Base-by-base conservation (phyloP, 2,797 vertebrate genomes). In the Neosalanx taihuensis region DNA sequence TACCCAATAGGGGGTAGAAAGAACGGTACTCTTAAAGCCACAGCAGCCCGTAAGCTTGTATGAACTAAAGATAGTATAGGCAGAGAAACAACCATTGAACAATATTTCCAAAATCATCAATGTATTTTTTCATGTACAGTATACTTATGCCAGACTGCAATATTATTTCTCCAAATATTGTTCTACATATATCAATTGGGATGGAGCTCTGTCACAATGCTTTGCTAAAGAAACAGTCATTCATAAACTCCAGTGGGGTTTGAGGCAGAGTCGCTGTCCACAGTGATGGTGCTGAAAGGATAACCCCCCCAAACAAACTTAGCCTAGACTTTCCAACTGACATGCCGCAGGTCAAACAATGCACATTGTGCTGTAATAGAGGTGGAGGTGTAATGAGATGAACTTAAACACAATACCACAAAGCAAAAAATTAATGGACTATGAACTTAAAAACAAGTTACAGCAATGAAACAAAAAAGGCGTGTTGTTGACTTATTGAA, bases 261-360 rank as follows among this genome's bases (percentile, higher is more conserved):
- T 9, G 3, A 12, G 30, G 9, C 3, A 3, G 23, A 63, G 74
- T 77, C 64, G 77, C 79, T 89, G 78, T 84, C 69, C 84, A 67
- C 0, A 1, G 0, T 0, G 33, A 2, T 58, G 74, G 86, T 88
- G 73, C 87, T 89, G 85, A 86, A 85, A 80, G 9, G 2, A 29
- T 69, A 18, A 56, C 17, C 20, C 66, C 58, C 12, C 2, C 15
- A 26, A 1, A 12, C 18, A 57, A 60, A 2, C 58, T 56, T 1
- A 56, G 18, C 2, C 10, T 13, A 46, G 2, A 3, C 41, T 46
- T 46, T 46, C 1, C 41, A 46, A 13, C 41, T 46, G 41, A 12
- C 41, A 46, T 13, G 10, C 9, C 41, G 10, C 5, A 58, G n/a
- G n/a, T n/a, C 18, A 58, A 58, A 58, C n/a, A 10, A n/a, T 6